These are phyloP conservation scores for Pandemis cinnamomeana DNA, from an alignment of 2,888 invertebrate genomes.

Conservation along the genomic window DNA sequence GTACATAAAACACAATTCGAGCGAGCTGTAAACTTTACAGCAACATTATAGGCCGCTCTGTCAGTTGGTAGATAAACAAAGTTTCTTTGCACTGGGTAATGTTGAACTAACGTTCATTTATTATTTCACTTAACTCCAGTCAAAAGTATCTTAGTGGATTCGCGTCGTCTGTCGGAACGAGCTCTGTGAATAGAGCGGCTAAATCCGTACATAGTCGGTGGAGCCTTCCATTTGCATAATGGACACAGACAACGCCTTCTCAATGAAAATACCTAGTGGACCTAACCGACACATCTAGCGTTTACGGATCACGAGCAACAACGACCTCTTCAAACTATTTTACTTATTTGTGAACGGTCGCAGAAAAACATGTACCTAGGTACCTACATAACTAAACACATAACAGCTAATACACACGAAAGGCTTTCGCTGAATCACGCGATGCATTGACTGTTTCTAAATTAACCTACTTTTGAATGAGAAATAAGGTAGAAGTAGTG, in stretches of 20 bases:
- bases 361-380: slow-evolving; percentile 38
- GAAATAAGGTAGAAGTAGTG: slow-evolving; percentile 10
- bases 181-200: slow-evolving; percentile 71
- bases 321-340: slow-evolving; percentile 61
- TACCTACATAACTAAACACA: slow-evolving; percentile 46
- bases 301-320: slow-evolving; percentile 50
- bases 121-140: slow-evolving; percentile 53
- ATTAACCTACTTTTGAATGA: slow-evolving; percentile 64
- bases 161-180: slow-evolving; percentile 53
- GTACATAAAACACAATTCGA: not conserved
- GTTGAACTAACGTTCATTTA: slow-evolving; percentile 50
- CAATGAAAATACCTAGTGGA: slow-evolving; percentile 58
- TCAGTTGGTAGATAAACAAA: not conserved
- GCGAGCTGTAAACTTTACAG: not conserved
- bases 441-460: slow-evolving; percentile 64
- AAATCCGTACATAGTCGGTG: slow-evolving; percentile 65
- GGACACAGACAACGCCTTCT: slow-evolving; percentile 65
- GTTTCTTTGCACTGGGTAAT: slow-evolving; percentile 41
- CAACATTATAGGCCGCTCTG: too few species aligned
- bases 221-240: slow-evolving; percentile 78
- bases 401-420: slow-evolving; percentile 17
- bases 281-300: slow-evolving; percentile 60
- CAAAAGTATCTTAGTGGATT: slow-evolving; percentile 54
- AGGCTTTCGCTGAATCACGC: slow-evolving; percentile 42
- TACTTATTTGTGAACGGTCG: slow-evolving; percentile 57